phyloP scores from a whole-genome alignment of 1,140 invertebrate genomes.

The Prorops nasuta region DNA sequence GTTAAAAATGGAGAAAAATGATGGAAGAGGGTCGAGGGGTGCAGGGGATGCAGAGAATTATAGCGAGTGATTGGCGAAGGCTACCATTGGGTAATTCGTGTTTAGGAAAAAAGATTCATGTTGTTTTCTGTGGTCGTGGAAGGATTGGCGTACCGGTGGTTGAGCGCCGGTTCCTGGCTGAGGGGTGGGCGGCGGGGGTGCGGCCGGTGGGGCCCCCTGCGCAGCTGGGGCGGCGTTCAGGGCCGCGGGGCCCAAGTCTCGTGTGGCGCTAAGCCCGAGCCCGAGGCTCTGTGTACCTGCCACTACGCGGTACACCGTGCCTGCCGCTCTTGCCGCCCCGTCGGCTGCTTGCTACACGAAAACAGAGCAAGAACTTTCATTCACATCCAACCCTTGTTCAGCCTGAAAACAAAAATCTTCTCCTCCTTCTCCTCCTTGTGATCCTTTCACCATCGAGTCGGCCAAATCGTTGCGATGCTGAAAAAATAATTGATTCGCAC shows the following conservation, averaged over 20 bases:
- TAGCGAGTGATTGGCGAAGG: no score
- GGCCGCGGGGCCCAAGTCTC: constrained; percentile 59
- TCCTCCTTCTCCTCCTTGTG: neutral
- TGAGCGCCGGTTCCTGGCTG: constrained; percentile 46
- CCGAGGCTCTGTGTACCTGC: constrained; percentile 74
- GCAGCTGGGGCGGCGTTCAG: constrained; percentile 56
- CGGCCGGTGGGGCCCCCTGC: constrained; percentile 30
- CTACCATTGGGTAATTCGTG: neutral
- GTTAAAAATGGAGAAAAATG: no score
- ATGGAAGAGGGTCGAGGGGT: no score
- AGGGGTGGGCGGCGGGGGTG: constrained; percentile 49
- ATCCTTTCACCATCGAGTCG: neutral
- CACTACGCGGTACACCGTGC: constrained; percentile 73
- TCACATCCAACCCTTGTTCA: constrained; percentile 17
- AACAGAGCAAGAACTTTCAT: constrained; percentile 40
- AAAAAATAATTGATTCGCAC: no score
- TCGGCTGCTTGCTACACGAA: constrained; percentile 69
- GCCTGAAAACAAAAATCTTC: neutral
- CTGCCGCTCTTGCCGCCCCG: constrained; percentile 72
- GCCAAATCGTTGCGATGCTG: no score
- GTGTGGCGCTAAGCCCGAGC: constrained; percentile 66
- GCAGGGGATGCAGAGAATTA: no score
- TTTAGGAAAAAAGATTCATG: neutral
- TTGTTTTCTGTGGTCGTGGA: constrained; percentile 28
- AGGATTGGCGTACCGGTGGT: constrained; percentile 57